These are phyloP conservation scores for Ichneumon xanthorius DNA, from an alignment of 2,888 invertebrate species.

Conservation along the genomic window DNA sequence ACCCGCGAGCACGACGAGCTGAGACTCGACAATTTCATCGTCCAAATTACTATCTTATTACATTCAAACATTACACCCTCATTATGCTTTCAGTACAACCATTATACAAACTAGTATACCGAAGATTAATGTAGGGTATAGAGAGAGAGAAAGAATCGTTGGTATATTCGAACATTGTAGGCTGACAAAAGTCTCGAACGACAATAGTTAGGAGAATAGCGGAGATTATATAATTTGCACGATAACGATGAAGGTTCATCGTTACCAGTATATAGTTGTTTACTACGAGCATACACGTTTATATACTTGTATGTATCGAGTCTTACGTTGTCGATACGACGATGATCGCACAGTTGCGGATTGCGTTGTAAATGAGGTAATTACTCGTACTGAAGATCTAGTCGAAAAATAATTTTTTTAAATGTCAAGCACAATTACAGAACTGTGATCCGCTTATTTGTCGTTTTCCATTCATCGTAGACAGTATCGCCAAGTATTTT, in stretches of 20 bases:
- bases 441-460: background rate
- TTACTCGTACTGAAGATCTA: background rate
- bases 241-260: background rate
- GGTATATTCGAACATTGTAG: conserved; percentile 6
- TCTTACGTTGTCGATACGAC: background rate
- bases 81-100: conserved; percentile 37
- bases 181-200: background rate
- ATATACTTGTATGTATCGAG: background rate
- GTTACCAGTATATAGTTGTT: background rate
- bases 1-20: conserved; percentile 58
- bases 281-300: background rate
- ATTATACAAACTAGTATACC: background rate
- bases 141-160: background rate
- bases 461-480: background rate
- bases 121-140: background rate
- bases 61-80: conserved; percentile 13
- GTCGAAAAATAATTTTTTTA: background rate
- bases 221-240: conserved; percentile 15
- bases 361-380: background rate
- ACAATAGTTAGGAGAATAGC: background rate
- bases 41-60: conserved; percentile 11
- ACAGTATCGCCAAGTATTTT: background rate
- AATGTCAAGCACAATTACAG: background rate
- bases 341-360: conserved; percentile 1
- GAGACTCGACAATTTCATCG: conserved; percentile 55